Base-by-base conservation (phyloP, 2,797 vertebrate genomes). In the Scyliorhinus canicula region DNA sequence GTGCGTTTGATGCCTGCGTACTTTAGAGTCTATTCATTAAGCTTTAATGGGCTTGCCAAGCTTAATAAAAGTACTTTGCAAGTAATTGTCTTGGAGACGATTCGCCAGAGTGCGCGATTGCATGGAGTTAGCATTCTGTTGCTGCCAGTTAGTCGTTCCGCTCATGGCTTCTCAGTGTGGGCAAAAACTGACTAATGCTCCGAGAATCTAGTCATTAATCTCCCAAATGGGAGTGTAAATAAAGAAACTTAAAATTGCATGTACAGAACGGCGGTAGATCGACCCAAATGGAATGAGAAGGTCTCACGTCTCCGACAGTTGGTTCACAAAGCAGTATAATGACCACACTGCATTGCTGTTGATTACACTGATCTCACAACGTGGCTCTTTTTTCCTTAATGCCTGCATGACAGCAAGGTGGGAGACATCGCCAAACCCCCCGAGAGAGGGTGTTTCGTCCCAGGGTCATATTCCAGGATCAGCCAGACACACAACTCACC, bases 371-470 rank as follows among this genome's bases (percentile, higher is more conserved):
- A 91, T 91, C 88, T 91, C 67, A 94, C 67, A 74, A 74, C 93
- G 7, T 94, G 93, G 93, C 67, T 94, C 93, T 94, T 94, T 28
- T 93, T 94, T 50, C 93, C 93, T 94, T 94, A 65, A 94, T 94
- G 93, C 93, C 31, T 69, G 93, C 93, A 94, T 94, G 93, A 94
- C 93, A 94, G 93, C 93, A 94, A 94, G 31, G 67, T 94, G 93
- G 93, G 67, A 94, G 93, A 94, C 67, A 55, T 94, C 93, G 67
- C 7, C 93, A 94, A 69, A 69, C 67, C 47, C 65, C 93, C 65
- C 93, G 93, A 94, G 93, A 94, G 67, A 69, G 93, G 93, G 93
- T 94, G 93, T 94, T 94, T 94, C 93, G 93, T 94, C 93, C 93
- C 93, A 94, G 93, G 93, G 93, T 94, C 65, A 94, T 94, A 52